Conservation (phyloP, 35 echinoderm and acorn worm species). For the Ophioderma brevispina region DNA sequence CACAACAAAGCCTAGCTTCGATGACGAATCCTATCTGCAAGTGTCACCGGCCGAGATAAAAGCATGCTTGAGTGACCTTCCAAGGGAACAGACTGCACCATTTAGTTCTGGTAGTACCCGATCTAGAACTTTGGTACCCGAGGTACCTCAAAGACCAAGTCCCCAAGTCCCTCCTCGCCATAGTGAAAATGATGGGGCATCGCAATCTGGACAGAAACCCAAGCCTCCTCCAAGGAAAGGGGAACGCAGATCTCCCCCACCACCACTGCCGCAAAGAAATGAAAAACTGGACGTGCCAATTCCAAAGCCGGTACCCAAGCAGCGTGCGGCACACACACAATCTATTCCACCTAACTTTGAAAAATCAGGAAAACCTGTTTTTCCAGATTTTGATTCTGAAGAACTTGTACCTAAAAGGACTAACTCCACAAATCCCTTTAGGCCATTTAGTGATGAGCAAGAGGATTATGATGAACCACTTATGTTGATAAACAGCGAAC, state of each 20-base stretch:
- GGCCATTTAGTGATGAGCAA: neutral
- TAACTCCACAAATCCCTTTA: neutral
- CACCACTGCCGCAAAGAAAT: constrained; percentile 15
- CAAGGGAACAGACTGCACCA: no score
- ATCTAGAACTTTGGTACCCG: neutral
- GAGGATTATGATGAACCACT: neutral
- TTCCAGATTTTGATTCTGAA: neutral
- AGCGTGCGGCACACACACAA: neutral
- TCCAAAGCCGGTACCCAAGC: neutral
- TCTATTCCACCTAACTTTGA: neutral
- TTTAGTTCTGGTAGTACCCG: neutral
- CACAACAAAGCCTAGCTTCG: neutral
- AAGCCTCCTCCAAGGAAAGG: constrained; percentile 5
- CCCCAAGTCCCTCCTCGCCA: neutral
- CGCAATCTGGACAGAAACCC: neutral
- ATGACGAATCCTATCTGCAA: constrained; percentile 27
- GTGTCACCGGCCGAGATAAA: neutral
- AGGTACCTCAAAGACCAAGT: neutral
- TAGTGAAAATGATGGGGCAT: neutral
- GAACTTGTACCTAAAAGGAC: neutral
- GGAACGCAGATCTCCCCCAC: neutral
- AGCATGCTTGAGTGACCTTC: neutral
- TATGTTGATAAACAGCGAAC: neutral
- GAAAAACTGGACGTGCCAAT: neutral
- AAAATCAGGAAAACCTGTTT: neutral